A percentile compares a stretch with the other conserved stretches of the same genome.
These are phyloP conservation scores for Antheraea mylitta DNA, from an alignment of 1,140 invertebrate genomes.

Conservation along the genomic window DNA sequence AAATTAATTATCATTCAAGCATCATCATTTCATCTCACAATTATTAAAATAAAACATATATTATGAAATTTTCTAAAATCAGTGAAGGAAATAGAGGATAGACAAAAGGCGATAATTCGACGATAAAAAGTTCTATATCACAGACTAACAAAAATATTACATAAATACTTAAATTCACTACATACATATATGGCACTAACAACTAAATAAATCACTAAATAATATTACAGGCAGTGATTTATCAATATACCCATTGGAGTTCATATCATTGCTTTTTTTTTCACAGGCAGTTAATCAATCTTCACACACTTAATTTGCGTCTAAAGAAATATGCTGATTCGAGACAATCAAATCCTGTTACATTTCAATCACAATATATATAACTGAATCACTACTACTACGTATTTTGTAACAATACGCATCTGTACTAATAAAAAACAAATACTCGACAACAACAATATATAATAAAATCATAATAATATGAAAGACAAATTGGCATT, in stretches of 20 bases:
- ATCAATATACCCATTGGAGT: not conserved
- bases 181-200: conserved; percentile 68
- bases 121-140: conserved; percentile 64
- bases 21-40: not conserved
- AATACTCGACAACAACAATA: conserved; percentile 68
- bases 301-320: not conserved
- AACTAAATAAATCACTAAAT: conserved; percentile 43
- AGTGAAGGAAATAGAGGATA: not conserved
- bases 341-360: conserved; percentile 41
- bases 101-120: conserved; percentile 58
- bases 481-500: conserved; percentile 49
- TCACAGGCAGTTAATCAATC: conserved; percentile 12
- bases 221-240: conserved; percentile 30
- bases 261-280: conserved; percentile 11
- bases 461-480: conserved; percentile 54
- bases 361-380: conserved; percentile 73
- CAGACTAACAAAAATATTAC: conserved; percentile 73
- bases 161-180: conserved; percentile 63
- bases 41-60: too few species aligned
- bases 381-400: conserved; percentile 60
- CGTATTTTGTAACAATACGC: conserved; percentile 52
- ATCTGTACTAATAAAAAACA: conserved; percentile 55
- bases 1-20: not conserved
- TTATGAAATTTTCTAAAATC: not conserved
- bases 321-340: not conserved